Evolutionary conservation across 2,888 invertebrate genomes (phyloP).

Genomic region (Rhagonycha fulva): DNA sequence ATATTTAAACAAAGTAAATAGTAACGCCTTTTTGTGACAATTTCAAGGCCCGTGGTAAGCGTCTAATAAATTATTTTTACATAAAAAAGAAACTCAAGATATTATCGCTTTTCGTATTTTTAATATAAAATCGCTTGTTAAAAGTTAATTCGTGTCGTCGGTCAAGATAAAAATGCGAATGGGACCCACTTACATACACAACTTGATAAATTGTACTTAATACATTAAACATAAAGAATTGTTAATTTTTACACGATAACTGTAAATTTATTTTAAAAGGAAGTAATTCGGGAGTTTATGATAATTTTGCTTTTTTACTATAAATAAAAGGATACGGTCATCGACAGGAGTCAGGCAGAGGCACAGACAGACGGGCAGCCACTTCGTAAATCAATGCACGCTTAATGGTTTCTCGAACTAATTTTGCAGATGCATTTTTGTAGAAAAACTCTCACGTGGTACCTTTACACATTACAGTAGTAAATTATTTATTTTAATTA

Average conservation of each 20-base stretch:
- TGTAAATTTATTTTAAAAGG: not conserved
- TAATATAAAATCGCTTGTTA: not conserved
- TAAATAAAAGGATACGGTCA: not conserved
- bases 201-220: not conserved
- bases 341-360: not conserved
- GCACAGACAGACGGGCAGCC: not conserved
- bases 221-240: slow-evolving; percentile 2
- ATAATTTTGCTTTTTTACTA: not conserved
- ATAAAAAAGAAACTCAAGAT: not conserved
- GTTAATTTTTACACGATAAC: not conserved
- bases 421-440: not conserved
- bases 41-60: not conserved
- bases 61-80: not conserved
- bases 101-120: not conserved
- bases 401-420: not conserved
- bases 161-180: slow-evolving; percentile 4
- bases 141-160: not conserved
- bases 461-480: not conserved
- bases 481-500: not conserved
- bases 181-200: not conserved
- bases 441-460: not conserved
- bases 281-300: not conserved
- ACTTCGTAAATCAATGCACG: not conserved
- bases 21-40: not conserved
- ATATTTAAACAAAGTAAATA: not conserved